Conservation (phyloP, 2,797 vertebrate species). For the Ispidina picta region DNA sequence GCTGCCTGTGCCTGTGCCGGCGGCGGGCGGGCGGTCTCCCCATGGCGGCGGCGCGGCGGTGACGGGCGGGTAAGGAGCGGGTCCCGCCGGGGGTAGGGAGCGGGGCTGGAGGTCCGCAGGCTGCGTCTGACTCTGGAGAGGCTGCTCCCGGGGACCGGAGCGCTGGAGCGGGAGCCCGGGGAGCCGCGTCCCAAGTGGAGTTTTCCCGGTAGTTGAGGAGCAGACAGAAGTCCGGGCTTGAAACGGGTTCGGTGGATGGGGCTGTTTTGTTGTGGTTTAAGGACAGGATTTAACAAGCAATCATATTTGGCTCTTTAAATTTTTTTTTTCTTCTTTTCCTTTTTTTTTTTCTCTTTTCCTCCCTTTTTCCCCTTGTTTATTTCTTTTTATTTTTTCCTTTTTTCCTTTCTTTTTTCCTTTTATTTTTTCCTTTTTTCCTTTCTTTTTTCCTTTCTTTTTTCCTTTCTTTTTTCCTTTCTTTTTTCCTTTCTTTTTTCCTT, state of each 20-base stretch:
- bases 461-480: accelerated
- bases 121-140: too few relatives aligned
- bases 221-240: not conserved
- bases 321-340: accelerated
- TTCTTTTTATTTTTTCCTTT: too few relatives aligned
- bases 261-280: not conserved
- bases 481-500: not conserved
- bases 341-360: too few relatives aligned
- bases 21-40: too few relatives aligned
- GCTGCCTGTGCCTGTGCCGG: too few relatives aligned
- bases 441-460: too few relatives aligned
- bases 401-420: accelerated
- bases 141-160: not conserved
- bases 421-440: accelerated
- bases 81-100: not conserved
- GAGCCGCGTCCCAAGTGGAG: not conserved
- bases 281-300: not conserved
- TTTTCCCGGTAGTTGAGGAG: not conserved
- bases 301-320: accelerated
- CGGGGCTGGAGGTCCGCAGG: not conserved
- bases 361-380: accelerated
- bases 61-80: not conserved
- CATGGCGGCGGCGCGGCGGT: not conserved
- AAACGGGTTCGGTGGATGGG: not conserved
- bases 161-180: not conserved